Evolutionary conservation across 2,888 invertebrate genomes (phyloP).

Genomic region (Yponomeuta plumbellus): DNA sequence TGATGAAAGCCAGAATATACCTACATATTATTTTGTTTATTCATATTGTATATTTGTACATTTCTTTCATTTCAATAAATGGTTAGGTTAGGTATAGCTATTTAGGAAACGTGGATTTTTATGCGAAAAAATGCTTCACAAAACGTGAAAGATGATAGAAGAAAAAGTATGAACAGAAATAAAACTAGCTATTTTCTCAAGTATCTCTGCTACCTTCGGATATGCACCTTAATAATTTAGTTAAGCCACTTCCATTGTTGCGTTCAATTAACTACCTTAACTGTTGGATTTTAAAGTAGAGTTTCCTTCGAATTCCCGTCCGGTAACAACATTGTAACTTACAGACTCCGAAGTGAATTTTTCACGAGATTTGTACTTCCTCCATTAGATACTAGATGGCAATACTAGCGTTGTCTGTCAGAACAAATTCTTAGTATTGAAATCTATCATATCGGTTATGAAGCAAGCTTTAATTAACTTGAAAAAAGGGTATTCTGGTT

Average conservation of each 20-base stretch:
- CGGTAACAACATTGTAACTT: slow-evolving; percentile 57
- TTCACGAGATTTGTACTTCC: slow-evolving; percentile 1
- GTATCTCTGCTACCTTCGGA: not conserved
- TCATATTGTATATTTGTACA: too few relatives aligned
- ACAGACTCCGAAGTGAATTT: slow-evolving; percentile 31
- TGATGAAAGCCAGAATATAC: too few relatives aligned
- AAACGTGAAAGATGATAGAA: too few relatives aligned
- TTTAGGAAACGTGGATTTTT: too few relatives aligned
- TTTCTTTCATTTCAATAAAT: too few relatives aligned
- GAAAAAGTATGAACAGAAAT: not conserved
- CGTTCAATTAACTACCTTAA: not conserved
- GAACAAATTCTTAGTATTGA: not conserved
- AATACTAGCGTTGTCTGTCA: not conserved
- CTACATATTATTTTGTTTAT: too few relatives aligned
- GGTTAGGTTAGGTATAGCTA: too few relatives aligned
- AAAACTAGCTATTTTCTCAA: not conserved
- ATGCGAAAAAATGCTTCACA: too few relatives aligned
- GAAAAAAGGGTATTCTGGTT: too few relatives aligned
- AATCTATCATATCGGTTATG: not conserved
- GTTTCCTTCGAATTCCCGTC: slow-evolving; percentile 32
- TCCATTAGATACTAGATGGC: slow-evolving; percentile 5
- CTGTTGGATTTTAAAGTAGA: not conserved
- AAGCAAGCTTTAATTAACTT: too few relatives aligned
- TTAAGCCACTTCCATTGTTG: not conserved
- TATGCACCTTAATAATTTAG: slow-evolving; percentile 8